These are phyloP conservation scores for Sinosuthora webbiana DNA, from an alignment of 2,113 vertebrate species.

Conservation along the genomic window DNA sequence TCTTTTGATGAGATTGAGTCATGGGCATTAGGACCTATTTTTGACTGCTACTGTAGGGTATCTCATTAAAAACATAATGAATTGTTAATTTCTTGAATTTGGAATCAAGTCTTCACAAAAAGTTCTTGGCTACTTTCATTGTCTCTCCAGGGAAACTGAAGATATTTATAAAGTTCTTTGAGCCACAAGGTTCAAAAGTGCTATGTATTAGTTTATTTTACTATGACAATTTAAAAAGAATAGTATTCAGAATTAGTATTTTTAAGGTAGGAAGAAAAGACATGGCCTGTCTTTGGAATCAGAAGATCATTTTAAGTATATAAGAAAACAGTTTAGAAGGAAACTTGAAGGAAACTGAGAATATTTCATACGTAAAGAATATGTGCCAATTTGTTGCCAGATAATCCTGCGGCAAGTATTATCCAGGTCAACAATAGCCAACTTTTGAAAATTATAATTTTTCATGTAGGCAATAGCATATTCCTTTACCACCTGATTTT, in stretches of 20 bases:
- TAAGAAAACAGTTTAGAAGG: neutral
- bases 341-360: neutral
- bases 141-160: neutral
- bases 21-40: neutral
- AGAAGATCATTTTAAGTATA: neutral
- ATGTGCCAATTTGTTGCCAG: neutral
- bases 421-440: neutral
- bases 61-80: neutral
- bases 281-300: neutral
- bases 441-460: neutral
- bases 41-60: neutral
- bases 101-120: neutral
- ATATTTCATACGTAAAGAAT: neutral
- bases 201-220: neutral
- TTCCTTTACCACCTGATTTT: neutral
- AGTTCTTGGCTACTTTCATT: neutral
- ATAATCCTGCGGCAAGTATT: neutral
- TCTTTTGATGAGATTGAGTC: neutral
- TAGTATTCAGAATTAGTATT: neutral
- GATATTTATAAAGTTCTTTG: neutral
- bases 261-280: neutral
- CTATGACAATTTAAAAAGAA: neutral
- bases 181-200: neutral
- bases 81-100: neutral
- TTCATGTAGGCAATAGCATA: neutral